These are phyloP conservation scores for Chrysemys picta DNA, from an alignment of 2,113 vertebrate species.

Conservation along the genomic window DNA sequence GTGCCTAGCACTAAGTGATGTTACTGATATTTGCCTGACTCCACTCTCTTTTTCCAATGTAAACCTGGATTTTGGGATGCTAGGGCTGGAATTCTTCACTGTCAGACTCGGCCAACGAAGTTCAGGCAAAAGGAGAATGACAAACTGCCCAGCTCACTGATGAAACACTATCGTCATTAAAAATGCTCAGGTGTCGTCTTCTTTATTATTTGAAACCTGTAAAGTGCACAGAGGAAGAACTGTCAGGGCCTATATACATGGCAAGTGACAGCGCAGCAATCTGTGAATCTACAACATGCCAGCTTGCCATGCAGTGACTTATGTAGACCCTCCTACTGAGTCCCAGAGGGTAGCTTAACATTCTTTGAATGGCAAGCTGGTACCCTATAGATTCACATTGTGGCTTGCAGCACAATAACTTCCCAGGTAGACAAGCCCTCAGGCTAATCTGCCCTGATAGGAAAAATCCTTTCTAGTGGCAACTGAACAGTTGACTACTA, in stretches of 20 bases:
- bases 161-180: background rate
- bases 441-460: too few relatives aligned
- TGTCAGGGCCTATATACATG: background rate
- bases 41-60: background rate
- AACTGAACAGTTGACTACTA: background rate
- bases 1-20: too few relatives aligned
- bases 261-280: background rate
- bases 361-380: too few relatives aligned
- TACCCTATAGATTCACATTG: too few relatives aligned
- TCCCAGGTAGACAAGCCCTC: too few relatives aligned
- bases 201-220: background rate
- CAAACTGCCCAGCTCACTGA: background rate
- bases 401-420: too few relatives aligned
- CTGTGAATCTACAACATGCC: background rate
- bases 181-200: background rate
- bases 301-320: background rate
- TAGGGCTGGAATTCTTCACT: background rate
- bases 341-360: too few relatives aligned
- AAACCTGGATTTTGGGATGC: background rate
- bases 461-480: too few relatives aligned
- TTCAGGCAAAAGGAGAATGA: background rate
- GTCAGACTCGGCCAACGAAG: background rate
- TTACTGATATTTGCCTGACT: fast-evolving
- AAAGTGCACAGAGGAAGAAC: background rate
- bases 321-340: too few relatives aligned